A percentile compares a stretch with the other conserved stretches of the same genome.
Conservation (phyloP, 2,797 vertebrate genomes). For the Enteromius unitaeniatus region DNA sequence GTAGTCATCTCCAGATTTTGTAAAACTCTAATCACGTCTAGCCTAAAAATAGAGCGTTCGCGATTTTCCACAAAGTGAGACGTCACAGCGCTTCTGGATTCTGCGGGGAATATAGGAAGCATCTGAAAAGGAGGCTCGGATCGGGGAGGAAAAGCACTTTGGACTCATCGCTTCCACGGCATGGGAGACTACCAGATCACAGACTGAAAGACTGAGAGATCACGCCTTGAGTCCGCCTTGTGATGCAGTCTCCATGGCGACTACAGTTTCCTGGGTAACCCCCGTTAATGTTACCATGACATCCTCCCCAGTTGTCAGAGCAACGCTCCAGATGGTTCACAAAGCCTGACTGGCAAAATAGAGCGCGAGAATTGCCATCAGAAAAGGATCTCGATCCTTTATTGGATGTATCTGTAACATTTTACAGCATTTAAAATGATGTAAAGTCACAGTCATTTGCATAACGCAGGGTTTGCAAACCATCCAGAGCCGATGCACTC, state of each 20-base stretch:
- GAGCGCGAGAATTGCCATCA: constrained; percentile 50
- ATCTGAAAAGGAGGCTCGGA: not conserved
- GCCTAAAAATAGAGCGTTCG: constrained; percentile 19
- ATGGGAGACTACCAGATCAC: constrained; percentile 58
- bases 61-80: constrained; percentile 30
- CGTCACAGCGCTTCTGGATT: constrained; percentile 11
- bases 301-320: constrained; percentile 81
- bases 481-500: constrained; percentile 38
- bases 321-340: constrained; percentile 86
- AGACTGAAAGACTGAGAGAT: constrained; percentile 59
- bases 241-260: constrained; percentile 95
- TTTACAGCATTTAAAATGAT: constrained; percentile 13
- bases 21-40: constrained; percentile 30
- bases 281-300: constrained; percentile 88
- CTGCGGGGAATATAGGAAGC: not conserved
- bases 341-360: constrained; percentile 72
- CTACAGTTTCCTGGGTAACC: constrained; percentile 96
- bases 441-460: constrained; percentile 7
- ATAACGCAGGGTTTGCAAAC: constrained; percentile 37
- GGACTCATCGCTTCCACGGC: constrained; percentile 51
- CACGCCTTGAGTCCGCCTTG: constrained; percentile 83
- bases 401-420: not conserved
- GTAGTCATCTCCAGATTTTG: constrained; percentile 36
- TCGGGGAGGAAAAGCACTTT: constrained; percentile 30
- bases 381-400: constrained; percentile 23